phyloP scores from a whole-genome alignment of 2,113 vertebrate species.

The Oncorhynchus keta region DNA sequence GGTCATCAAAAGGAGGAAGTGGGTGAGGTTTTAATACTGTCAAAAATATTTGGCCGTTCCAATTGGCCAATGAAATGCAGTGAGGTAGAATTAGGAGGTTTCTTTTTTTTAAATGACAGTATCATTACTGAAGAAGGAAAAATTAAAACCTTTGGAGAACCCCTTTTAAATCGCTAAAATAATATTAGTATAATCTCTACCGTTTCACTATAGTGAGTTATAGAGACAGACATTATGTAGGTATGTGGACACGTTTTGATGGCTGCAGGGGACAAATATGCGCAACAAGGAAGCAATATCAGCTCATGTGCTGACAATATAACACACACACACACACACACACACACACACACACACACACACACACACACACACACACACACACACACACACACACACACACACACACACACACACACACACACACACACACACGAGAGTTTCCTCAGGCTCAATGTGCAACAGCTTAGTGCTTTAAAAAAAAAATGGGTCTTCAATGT shows the following conservation, averaged over 20 bases:
- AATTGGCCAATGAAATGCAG: conserved; percentile 36
- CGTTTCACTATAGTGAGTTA: not conserved
- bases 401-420: too few relatives aligned
- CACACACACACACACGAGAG: not conserved
- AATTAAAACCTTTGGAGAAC: conserved; percentile 38
- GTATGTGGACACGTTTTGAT: too few relatives aligned
- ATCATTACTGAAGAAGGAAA: not conserved
- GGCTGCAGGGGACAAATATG: not conserved
- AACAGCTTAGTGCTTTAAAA: conserved; percentile 51
- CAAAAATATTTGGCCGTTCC: conserved; percentile 21
- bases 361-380: too few relatives aligned
- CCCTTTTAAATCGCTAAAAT: not conserved
- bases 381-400: too few relatives aligned
- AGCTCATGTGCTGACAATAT: conserved; percentile 27
- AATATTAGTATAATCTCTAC: not conserved
- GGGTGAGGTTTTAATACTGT: too few relatives aligned
- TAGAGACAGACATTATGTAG: too few relatives aligned
- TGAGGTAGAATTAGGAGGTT: conserved; percentile 66
- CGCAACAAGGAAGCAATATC: conserved; percentile 35
- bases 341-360: too few relatives aligned
- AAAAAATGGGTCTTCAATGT: conserved; percentile 6
- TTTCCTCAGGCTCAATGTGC: conserved; percentile 50
- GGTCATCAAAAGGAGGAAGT: conserved; percentile 20
- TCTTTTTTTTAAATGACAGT: conserved; percentile 28
- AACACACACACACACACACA: too few relatives aligned